Base-by-base conservation (phyloP, 2,797 vertebrate genomes). In the Glossophaga mutica region DNA sequence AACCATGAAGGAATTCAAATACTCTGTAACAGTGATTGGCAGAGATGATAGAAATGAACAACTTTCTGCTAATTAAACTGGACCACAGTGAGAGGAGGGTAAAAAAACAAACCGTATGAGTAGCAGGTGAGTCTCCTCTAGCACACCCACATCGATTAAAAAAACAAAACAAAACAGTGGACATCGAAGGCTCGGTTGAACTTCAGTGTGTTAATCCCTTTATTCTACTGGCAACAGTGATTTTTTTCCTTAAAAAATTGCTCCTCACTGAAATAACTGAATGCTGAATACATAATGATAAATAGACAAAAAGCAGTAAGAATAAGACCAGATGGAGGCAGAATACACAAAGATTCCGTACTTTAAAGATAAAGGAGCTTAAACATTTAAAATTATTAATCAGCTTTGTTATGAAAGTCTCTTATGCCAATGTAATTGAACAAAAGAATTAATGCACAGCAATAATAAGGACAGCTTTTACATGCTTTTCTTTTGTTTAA, bases 401-500 rank as follows among this genome's bases (percentile, higher is more conserved):
- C 46, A 37, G 76, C 29, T 44, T 57, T 42, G 8, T 68, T 86
- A 78, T 81, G 55, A 78, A 81, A 95, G 6, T 57, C 46, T 95
- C 15, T 86, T 65, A 78, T 39, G 86, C 46, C 42, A 68, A 59
- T 77, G 82, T 67, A 92, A 91, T 37, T 94, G 68, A 89, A 93
- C 78, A 78, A 83, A 95, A 79, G 48, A 86, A 86, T 91, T 90
- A 88, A 93, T 59, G 44, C 6, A 29, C 24, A 57, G 70, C 55
- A 78, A 29, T 91, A 92, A 86, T n/a, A 57, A 84, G 22, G 32
- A 50, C 34, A 83, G 78, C 46, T 84, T 90, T 86, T 79, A 87
- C 50, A 62, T 70, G 62, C 15, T 90, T 94, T 78, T 19, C 57
- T 85, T 97, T 96, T 76, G 74, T 90, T 94, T 87, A 84, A 88